phyloP scores from a whole-genome alignment of 2,888 invertebrate genomes.

The Drosophila birchii region DNA sequence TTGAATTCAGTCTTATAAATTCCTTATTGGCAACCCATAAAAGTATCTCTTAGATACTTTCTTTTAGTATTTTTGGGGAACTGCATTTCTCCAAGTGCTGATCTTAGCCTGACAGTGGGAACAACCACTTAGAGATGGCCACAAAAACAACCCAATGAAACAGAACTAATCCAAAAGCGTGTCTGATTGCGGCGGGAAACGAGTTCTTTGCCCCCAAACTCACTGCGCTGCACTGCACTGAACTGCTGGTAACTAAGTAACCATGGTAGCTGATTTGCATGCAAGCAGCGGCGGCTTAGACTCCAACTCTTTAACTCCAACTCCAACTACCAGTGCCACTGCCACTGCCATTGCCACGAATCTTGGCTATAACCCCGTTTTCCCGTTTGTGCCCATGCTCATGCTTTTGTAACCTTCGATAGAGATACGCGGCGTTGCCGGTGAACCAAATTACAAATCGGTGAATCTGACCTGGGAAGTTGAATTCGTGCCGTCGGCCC shows the following conservation, averaged over 20 bases:
- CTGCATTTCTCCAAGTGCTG: neutral
- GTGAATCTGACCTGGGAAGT: slow-evolving; percentile 85
- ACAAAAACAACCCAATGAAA: slow-evolving; percentile 31
- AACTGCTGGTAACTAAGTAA: slow-evolving; percentile 25
- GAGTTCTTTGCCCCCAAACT: slow-evolving; percentile 56
- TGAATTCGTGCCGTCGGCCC: slow-evolving; percentile 79
- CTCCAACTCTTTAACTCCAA: slow-evolving; percentile 11
- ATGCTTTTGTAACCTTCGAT: slow-evolving; percentile 56
- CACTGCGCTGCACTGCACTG: slow-evolving; percentile 6
- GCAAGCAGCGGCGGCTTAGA: slow-evolving; percentile 60
- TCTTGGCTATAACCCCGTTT: slow-evolving; percentile 54
- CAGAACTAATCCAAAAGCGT: slow-evolving; percentile 61
- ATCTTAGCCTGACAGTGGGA: slow-evolving; percentile 37
- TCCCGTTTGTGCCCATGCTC: slow-evolving; percentile 39
- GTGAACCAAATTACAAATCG: slow-evolving; percentile 85
- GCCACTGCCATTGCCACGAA: slow-evolving; percentile 55
- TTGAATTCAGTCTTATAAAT: neutral
- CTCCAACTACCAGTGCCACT: slow-evolving; percentile 30
- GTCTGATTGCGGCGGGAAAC: slow-evolving; percentile 53
- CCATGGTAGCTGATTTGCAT: slow-evolving; percentile 72
- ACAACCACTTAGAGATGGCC: slow-evolving; percentile 53
- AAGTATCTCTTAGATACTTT: too few relatives aligned
- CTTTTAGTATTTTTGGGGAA: neutral
- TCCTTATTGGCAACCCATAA: too few relatives aligned
- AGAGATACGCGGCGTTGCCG: slow-evolving; percentile 85